Evolutionary conservation across 2,888 invertebrate species (phyloP), one percentile per base, ranked within the genome.

Genomic region (Conchocele bisecta): DNA sequence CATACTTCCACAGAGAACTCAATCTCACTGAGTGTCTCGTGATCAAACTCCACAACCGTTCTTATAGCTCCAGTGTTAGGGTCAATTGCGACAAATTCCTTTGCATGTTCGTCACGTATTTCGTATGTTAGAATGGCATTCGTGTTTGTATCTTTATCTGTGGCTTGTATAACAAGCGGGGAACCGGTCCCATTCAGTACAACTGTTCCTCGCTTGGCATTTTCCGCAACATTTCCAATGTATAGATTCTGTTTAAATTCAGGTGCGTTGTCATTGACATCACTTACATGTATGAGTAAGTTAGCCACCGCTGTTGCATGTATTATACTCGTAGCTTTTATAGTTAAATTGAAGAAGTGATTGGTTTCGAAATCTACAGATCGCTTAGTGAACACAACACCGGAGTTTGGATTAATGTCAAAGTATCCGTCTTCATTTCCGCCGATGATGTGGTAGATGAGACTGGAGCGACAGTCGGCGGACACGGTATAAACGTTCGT

Each of bases 11-110:
- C 97, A 86, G 95, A 95, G 91, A 98, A 98, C 61, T 93, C 93
- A 89, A 96, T 95, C 51, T 91, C 91, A 0, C 93, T 92, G 67
- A 93, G 93, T 61, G 63, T 73, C 70, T 89, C 89, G 57, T 82
- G 85, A 68, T 89, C 88, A 9, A 89, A 72, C 3, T 94, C 93
- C 82, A 94, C 93, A 22, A 95, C 95, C 85, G 94, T 94, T 54
- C 97, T 92, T 54, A 94, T 93, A 9, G 98, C 97, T 0, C 98
- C 98, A 7, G 96, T 97, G 3, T 95, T 96, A 2, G 97, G 96
- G 92, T 98, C 98, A 15, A 98, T 95, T 0, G 95, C 94, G 89
- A 98, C 98, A 42, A 75, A 83, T 9, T 79, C 60, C 33, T 66
- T 72, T 1, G 96, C 96, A 72, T 94, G 92, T 59, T 95, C 94